These are phyloP conservation scores for Odocoileus virginianus DNA, from an alignment of 2,113 vertebrate genomes.

Conservation along the genomic window DNA sequence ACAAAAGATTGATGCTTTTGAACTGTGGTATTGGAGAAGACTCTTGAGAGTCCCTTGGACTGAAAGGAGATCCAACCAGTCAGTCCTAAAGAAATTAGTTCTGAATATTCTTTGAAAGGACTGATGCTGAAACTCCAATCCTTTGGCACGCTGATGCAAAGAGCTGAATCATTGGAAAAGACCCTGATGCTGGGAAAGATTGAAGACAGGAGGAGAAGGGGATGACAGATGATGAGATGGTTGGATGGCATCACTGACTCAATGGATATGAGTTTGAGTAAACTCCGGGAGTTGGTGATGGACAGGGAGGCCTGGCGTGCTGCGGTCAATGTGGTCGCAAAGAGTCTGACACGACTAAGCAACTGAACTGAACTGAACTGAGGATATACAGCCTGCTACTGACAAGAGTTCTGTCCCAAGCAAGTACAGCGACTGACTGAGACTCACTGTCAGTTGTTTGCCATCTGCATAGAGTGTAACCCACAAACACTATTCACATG, in stretches of 20 bases:
- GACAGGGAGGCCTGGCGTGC: not conserved
- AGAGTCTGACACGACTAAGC: not conserved
- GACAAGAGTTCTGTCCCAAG: not conserved
- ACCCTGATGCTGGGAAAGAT: not conserved
- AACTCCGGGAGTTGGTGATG: not conserved
- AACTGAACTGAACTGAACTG: not conserved
- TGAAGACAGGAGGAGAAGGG: not conserved
- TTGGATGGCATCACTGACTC: not conserved
- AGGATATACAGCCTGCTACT: not conserved
- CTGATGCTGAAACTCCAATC: not conserved
- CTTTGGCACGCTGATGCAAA: not conserved
- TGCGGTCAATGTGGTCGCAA: accelerated
- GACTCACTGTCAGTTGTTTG: not conserved
- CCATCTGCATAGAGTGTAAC: not conserved
- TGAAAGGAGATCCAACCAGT: not conserved
- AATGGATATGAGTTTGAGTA: not conserved
- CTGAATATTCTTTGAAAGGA: not conserved
- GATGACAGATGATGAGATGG: not conserved
- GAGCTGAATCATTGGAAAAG: not conserved
- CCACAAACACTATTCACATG: not conserved
- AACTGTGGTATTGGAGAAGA: not conserved
- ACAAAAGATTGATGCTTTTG: not conserved
- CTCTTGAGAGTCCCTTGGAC: not conserved
- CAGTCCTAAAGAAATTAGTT: not conserved
- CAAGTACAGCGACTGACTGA: not conserved